Base-by-base conservation (phyloP, 2,113 vertebrate genomes). In the Dromaius novaehollandiae region DNA sequence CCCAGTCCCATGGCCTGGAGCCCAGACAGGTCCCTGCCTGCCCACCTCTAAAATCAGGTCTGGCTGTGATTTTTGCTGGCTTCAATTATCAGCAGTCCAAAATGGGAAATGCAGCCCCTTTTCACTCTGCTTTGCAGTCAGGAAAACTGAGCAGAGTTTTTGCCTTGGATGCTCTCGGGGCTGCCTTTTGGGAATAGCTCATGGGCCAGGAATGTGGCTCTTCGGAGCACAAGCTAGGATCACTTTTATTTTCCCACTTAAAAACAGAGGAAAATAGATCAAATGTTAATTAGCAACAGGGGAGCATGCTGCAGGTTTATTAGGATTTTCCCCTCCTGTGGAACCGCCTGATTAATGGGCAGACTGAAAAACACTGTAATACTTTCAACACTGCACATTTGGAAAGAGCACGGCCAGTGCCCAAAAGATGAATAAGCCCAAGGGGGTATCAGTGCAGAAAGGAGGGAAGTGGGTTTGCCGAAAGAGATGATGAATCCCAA, bases 121-220 rank as follows among this genome's bases (percentile, higher is more conserved):
- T 36, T 42, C 65, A 48, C 13, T 15, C 11, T 4, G 55, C 81
- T 40, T 55, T 3, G 1, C 75, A n/a, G 81, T 34, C 87, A 89
- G 86, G 86, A 95, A 95, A 89, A 60, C 3, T 0, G 4, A 95
- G 94, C 86, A 2, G 20, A 1, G 1, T 46, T 94, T 73, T 82
- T 28, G 77, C 86, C 81, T 76, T 8, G 96, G 96, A 95, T 95
- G 86, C 81, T 82, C 89, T 82, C 86, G 36, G 83, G 51, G 55
- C 56, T 86, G 50, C 63, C 80, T 79, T 84, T 6, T 32, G 89
- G 92, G 86, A 95, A 90, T 21, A 96, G 80, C 88, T 96, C 94
- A 95, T 19, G 58, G 81, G 34, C 74, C 95, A 92, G 94, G 94
- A 96, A 96, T 96, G 94, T 48, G 53, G 32, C n/a, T 90, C 30